Evolutionary conservation across 1,140 invertebrate genomes (phyloP).

Genomic region (Campodea augens): DNA sequence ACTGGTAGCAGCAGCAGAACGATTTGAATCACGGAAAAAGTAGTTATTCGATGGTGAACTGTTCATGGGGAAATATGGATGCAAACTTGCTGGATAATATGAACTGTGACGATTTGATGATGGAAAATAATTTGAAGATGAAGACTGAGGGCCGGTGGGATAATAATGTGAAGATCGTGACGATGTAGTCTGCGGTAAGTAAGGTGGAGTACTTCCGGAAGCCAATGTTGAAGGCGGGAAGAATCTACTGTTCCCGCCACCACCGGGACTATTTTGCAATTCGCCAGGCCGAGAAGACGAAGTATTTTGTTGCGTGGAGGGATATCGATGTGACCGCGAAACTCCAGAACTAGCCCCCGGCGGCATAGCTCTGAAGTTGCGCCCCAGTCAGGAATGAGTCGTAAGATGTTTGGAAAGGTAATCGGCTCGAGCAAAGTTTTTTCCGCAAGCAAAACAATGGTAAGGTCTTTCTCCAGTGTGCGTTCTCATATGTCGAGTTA

Average conservation of each 20-base stretch:
- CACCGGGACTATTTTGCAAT: not conserved
- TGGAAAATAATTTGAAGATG: too few species aligned
- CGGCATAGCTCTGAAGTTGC: not conserved
- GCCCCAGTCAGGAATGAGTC: constrained; percentile 36
- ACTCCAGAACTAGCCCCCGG: not conserved
- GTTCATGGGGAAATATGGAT: too few species aligned
- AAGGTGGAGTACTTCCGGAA: not conserved
- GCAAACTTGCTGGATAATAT: too few species aligned
- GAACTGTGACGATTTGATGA: too few species aligned
- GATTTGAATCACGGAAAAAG: too few species aligned
- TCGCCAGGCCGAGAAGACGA: not conserved
- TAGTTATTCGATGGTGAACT: too few species aligned
- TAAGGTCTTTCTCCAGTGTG: constrained; percentile 72
- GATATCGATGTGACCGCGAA: not conserved
- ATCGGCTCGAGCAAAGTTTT: constrained; percentile 71
- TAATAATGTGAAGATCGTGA: too few species aligned
- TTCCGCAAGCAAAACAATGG: constrained; percentile 76
- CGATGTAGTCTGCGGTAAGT: not conserved
- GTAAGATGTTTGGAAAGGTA: constrained; percentile 79
- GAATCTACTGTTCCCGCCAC: not conserved
- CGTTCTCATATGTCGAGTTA: constrained; percentile 65
- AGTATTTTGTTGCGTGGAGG: not conserved
- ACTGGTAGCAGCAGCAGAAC: too few species aligned
- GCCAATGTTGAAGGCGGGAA: too few species aligned
- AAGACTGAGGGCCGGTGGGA: too few species aligned